A percentile compares a stretch with the other conserved stretches of the same genome.
phyloP scores from a whole-genome alignment of 1,140 invertebrate species.

The Sycophila sp. region DNA sequence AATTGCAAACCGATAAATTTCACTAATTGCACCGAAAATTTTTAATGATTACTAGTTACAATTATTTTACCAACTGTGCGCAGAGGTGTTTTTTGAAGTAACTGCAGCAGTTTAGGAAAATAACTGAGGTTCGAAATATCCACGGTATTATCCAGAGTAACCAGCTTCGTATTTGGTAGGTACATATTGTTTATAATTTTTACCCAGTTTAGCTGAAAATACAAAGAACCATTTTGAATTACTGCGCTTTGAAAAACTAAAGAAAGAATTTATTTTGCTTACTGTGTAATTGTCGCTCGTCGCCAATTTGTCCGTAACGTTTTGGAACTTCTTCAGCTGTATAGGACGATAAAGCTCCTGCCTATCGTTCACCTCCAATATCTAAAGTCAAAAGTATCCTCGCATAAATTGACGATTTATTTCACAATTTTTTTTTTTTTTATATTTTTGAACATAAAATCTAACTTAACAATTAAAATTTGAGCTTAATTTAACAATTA shows the following conservation, averaged over 20 bases:
- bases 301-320: neutral
- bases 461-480: no score
- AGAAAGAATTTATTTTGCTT: neutral
- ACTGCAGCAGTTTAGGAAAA: neutral
- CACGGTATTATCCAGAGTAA: neutral
- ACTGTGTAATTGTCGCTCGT: neutral
- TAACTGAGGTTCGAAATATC: neutral
- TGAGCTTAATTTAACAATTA: neutral
- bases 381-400: no score
- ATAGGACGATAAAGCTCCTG: neutral
- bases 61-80: neutral
- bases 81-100: neutral
- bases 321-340: neutral
- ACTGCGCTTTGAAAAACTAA: neutral
- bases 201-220: neutral
- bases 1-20: no score
- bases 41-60: neutral
- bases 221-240: neutral
- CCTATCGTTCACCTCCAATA: constrained; percentile 7
- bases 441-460: no score
- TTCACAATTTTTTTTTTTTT: no score
- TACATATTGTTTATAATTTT: constrained; percentile 10
- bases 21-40: neutral
- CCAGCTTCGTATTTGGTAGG: neutral
- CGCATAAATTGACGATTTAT: no score